Percentiles rank a stretch among this genome's conserved stretches.
Conservation (phyloP, 2,888 invertebrate species). For the Antheraea yamamai region DNA sequence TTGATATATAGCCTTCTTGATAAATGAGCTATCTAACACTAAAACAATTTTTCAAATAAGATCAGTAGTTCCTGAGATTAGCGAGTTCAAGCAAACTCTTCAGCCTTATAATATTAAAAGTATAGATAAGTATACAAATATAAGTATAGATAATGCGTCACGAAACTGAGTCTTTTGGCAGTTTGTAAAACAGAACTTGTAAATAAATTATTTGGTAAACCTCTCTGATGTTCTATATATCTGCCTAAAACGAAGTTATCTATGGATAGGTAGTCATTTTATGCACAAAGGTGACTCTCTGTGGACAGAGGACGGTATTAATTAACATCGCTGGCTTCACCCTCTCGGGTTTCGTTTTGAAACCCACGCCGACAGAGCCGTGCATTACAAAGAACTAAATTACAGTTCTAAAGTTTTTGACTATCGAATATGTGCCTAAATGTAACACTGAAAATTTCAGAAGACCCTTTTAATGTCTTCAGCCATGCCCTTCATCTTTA, state of each 20-base stretch:
- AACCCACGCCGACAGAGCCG: background rate
- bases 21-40: too few species aligned
- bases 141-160: too few species aligned
- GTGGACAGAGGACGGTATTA: slow-evolving; percentile 19
- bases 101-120: too few species aligned
- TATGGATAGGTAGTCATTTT: background rate
- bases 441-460: background rate
- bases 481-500: background rate
- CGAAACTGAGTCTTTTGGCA: too few species aligned
- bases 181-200: too few species aligned
- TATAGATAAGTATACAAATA: too few species aligned
- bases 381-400: slow-evolving; percentile 1
- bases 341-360: slow-evolving; percentile 12
- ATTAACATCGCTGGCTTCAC: slow-evolving; percentile 18
- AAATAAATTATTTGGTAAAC: background rate
- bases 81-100: too few species aligned
- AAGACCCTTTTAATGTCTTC: background rate
- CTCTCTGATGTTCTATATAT: background rate
- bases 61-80: too few species aligned
- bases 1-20: too few species aligned
- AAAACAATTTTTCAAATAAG: too few species aligned
- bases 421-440: background rate
- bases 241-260: background rate
- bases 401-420: background rate
- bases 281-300: slow-evolving; percentile 16